Evolutionary conservation across 1,140 invertebrate genomes (phyloP).

Genomic region (Scaptomyza hsui): DNA sequence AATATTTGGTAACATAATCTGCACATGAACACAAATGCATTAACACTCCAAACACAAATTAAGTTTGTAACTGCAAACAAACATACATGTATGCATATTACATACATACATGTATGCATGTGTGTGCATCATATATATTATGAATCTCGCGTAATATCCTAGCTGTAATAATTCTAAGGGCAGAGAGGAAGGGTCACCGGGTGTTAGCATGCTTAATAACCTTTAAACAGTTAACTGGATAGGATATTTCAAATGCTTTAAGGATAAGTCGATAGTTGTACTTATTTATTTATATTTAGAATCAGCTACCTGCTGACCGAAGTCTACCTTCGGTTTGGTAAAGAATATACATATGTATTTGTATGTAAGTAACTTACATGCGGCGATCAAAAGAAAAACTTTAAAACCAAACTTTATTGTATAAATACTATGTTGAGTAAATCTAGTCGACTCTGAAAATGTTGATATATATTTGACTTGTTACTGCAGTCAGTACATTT

Average conservation of each 20-base stretch:
- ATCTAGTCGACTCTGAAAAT: too few relatives aligned
- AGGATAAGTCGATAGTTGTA: too few relatives aligned
- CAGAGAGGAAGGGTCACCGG: conserved; percentile 6
- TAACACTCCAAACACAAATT: not conserved
- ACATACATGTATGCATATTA: not conserved
- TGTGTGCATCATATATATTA: conserved; percentile 66
- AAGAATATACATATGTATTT: too few relatives aligned
- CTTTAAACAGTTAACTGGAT: not conserved
- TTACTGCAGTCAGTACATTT: not conserved
- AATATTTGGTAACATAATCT: not conserved
- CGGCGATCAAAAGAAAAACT: too few relatives aligned
- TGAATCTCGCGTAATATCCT: conserved; percentile 31
- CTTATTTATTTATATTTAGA: too few relatives aligned
- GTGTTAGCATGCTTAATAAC: not conserved
- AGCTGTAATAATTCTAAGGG: conserved; percentile 33
- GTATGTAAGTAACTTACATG: too few relatives aligned
- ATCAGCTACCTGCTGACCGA: too few relatives aligned
- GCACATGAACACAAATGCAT: conserved; percentile 18
- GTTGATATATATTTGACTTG: not conserved
- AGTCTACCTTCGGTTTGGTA: too few relatives aligned
- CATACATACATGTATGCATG: conserved; percentile 1
- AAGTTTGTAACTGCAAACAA: not conserved
- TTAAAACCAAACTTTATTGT: too few relatives aligned
- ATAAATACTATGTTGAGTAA: too few relatives aligned
- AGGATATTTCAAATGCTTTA: too few relatives aligned